These are phyloP conservation scores for Koerneria pararmatus DNA, from an alignment of 2,888 invertebrate genomes.

Conservation along the genomic window DNA sequence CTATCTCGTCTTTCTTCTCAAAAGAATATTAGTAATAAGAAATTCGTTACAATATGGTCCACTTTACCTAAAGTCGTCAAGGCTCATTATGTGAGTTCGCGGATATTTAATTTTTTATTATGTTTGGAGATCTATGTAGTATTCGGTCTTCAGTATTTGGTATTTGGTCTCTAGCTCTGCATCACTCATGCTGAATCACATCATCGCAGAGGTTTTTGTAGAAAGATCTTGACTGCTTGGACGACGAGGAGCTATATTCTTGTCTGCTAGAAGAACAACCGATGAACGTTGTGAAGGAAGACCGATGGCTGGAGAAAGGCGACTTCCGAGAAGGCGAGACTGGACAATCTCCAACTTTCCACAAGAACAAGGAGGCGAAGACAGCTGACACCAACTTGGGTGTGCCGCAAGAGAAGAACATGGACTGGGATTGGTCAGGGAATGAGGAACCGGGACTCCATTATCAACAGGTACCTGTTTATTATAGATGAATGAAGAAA, in stretches of 20 bases:
- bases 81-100: too few relatives aligned
- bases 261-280: constrained; percentile 33
- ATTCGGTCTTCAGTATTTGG: too few relatives aligned
- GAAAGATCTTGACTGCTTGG: constrained; percentile 41
- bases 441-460: constrained; percentile 15
- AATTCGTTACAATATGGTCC: too few relatives aligned
- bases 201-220: constrained; percentile 28
- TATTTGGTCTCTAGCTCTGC: background rate
- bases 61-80: too few relatives aligned
- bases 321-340: constrained; percentile 10
- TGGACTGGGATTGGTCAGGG: constrained; percentile 6
- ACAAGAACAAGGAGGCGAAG: too few relatives aligned
- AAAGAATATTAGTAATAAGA: too few relatives aligned
- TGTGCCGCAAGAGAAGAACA: constrained; percentile 10
- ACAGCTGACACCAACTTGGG: background rate
- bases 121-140: too few relatives aligned
- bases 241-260: constrained; percentile 45
- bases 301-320: constrained; percentile 24
- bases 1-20: background rate
- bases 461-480: too few relatives aligned
- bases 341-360: background rate
- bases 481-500: too few relatives aligned
- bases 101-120: too few relatives aligned
- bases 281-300: constrained; percentile 30
- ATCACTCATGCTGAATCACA: background rate